phyloP scores from a whole-genome alignment of 2,888 invertebrate genomes.

The Sinhomidia bicolor region DNA sequence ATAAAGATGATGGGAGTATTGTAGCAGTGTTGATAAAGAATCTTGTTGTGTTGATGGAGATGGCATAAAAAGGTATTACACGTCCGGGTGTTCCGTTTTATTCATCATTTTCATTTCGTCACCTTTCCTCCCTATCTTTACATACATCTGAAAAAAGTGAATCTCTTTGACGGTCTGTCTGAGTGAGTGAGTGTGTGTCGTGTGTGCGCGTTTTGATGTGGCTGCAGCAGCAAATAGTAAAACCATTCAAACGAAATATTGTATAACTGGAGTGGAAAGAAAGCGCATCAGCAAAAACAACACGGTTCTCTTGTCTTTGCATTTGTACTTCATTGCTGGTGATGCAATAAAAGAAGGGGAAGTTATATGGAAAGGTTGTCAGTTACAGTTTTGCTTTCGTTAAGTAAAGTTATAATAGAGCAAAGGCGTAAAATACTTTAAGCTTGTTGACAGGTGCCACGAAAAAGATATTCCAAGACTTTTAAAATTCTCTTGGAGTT shows the following conservation, averaged over 20 bases:
- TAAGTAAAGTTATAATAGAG: constrained; percentile 17
- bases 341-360: constrained; percentile 3
- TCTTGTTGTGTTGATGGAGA: background rate
- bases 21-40: constrained; percentile 5
- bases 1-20: background rate
- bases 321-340: background rate
- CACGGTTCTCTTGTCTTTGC: background rate
- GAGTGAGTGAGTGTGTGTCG: background rate
- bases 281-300: background rate
- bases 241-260: background rate
- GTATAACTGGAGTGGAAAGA: constrained; percentile 6
- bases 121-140: background rate
- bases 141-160: too few relatives aligned
- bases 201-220: constrained; percentile 5
- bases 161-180: too few relatives aligned
- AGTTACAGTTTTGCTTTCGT: constrained; percentile 17
- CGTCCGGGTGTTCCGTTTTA: background rate
- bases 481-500: too few relatives aligned
- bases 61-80: constrained; percentile 14
- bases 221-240: background rate
- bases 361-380: background rate
- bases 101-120: constrained; percentile 21
- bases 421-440: too few relatives aligned
- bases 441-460: constrained; percentile 34
- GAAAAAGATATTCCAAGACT: too few relatives aligned